Conservation (phyloP, 2,888 invertebrate species). For the Thereva unica region DNA sequence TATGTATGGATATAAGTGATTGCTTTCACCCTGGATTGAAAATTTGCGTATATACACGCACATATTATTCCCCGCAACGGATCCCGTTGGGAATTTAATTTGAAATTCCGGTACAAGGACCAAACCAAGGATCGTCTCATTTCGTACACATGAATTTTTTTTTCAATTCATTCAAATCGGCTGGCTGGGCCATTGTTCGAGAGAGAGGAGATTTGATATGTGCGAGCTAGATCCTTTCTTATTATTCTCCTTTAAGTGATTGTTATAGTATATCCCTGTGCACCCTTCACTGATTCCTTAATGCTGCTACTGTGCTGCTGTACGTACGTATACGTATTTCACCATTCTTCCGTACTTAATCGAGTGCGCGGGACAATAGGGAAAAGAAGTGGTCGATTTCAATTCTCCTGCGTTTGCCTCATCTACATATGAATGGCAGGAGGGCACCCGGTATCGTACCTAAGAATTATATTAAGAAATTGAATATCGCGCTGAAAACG, state of each 20-base stretch:
- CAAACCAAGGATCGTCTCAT: not conserved
- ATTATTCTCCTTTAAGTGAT: constrained; percentile 31
- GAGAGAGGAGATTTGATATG: constrained; percentile 25
- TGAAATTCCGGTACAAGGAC: constrained; percentile 23
- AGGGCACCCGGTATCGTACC: too few species aligned
- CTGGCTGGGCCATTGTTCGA: constrained; percentile 19
- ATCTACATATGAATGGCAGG: constrained; percentile 37
- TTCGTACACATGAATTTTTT: constrained; percentile 9
- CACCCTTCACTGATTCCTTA: constrained; percentile 4
- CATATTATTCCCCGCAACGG: constrained; percentile 10
- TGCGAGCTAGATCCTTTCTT: constrained; percentile 6
- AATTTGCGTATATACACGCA: constrained; percentile 26
- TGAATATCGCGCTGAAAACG: constrained; percentile 15
- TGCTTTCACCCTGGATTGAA: constrained; percentile 29
- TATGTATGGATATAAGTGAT: not conserved
- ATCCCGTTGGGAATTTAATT: constrained; percentile 32
- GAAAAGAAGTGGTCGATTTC: constrained; percentile 36
- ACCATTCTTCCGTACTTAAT: constrained; percentile 33
- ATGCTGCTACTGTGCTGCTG: not conserved
- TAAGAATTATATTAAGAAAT: constrained; percentile 14
- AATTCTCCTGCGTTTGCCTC: constrained; percentile 30
- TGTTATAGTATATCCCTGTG: constrained; percentile 16
- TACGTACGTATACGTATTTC: too few species aligned
- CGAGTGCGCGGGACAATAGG: constrained; percentile 27
- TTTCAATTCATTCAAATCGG: constrained; percentile 31